Conservation (phyloP, 2,888 invertebrate genomes). For the Candidula unifasciata region DNA sequence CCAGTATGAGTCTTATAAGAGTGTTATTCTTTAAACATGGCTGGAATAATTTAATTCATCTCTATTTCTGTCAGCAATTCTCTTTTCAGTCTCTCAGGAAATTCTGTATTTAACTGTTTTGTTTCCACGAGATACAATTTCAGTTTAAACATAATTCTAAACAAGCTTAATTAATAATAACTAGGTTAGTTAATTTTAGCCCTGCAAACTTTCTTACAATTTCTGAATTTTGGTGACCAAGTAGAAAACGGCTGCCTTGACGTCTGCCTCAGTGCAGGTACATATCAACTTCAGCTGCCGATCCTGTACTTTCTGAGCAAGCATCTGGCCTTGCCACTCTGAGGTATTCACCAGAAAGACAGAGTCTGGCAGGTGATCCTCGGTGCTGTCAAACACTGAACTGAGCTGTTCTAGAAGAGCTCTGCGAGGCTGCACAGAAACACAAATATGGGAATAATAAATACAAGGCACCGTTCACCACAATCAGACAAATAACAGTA, state of each 20-base stretch:
- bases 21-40: too few species aligned
- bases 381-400: conserved; percentile 85
- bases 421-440: conserved; percentile 83
- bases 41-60: too few species aligned
- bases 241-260: conserved; percentile 88
- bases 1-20: too few species aligned
- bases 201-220: conserved; percentile 83
- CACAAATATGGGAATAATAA: neutral
- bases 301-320: conserved; percentile 86
- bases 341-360: conserved; percentile 87
- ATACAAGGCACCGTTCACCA: too few species aligned
- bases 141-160: neutral
- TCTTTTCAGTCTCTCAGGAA: too few species aligned
- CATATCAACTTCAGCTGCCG: conserved; percentile 85
- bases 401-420: conserved; percentile 88
- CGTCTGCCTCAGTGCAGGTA: conserved; percentile 88
- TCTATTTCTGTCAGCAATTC: too few species aligned
- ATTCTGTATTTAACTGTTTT: too few species aligned
- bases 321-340: conserved; percentile 83
- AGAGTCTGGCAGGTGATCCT: conserved; percentile 88
- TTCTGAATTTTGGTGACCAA: conserved; percentile 92
- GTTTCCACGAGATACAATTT: too few species aligned
- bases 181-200: neutral
- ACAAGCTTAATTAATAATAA: neutral
- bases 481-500: too few species aligned